Conservation (phyloP, 2,113 vertebrate species). For the Microcebus griseorufus region DNA sequence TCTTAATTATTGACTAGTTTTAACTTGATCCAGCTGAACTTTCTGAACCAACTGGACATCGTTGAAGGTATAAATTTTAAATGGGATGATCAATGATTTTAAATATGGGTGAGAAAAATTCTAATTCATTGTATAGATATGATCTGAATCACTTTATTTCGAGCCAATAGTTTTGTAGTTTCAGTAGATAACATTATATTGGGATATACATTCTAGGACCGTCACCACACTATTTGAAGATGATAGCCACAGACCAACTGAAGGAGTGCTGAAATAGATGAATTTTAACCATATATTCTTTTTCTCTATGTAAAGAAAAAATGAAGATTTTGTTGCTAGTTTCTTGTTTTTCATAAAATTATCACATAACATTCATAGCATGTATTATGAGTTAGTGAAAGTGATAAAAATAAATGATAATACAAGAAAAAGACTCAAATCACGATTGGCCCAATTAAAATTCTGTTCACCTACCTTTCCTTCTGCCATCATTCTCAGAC, state of each 20-base stretch:
- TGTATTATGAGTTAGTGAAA: neutral
- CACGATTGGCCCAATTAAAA: neutral
- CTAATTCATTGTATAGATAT: neutral
- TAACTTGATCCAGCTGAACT: slow-evolving; percentile 4
- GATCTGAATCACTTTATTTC: neutral
- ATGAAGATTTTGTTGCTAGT: neutral
- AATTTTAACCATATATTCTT: neutral
- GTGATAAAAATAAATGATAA: neutral
- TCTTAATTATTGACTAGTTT: slow-evolving; percentile 47
- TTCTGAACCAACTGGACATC: neutral
- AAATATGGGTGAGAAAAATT: neutral
- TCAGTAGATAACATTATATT: neutral
- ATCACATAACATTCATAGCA: neutral
- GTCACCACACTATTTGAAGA: neutral
- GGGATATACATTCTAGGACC: neutral
- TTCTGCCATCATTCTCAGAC: neutral
- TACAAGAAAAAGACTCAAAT: neutral
- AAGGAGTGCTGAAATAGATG: neutral
- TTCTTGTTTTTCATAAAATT: neutral
- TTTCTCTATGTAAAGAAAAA: neutral
- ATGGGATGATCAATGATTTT: neutral
- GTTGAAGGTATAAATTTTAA: neutral
- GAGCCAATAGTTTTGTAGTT: neutral
- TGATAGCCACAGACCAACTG: neutral
- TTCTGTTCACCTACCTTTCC: neutral